Evolutionary conservation across 2,113 vertebrate genomes (phyloP), one percentile per base, ranked within the genome.

Genomic region (Ivindomyrus marchei): DNA sequence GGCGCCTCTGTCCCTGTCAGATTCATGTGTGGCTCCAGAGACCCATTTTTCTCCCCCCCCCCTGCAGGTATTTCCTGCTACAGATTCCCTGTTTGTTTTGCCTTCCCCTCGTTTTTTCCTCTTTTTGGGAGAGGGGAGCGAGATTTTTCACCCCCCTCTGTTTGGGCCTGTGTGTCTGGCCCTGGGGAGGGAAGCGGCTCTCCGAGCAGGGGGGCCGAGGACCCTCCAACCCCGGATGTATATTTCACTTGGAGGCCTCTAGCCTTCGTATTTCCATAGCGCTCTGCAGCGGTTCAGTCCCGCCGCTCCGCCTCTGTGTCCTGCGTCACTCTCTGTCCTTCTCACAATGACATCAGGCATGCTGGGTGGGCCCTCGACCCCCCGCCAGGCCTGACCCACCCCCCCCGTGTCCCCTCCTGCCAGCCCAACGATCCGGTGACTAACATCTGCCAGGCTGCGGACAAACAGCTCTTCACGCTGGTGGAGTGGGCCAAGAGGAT

Each of bases 401-500:
- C 27, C 45, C 31, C 49, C 47, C 45, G 56, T 70, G 74, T 89
- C 50, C 87, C 85, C 62, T 46, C 17, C 74, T 91, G 84, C 84
- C 95, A 98, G 97, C 97, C 97, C 74, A 98, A 98, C 52, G 97
- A 98, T 93, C 97, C 97, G 0, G 97, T 98, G 94, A 98, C 97
- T 80, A 98, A 98, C 93, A 98, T 98, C 94, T 98, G 97, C 93
- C 97, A 98, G 93, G 97, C 97, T 1, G 97, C 97, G 3, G 97
- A 98, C 94, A 98, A 98, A 89, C 97, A 98, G 93, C 97, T 98
- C 19, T 98, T 98, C 91, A 98, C 97, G 0, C 95, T 98, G 90
- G 97, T 98, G 88, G 97, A 98, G 93, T 98, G 97, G 97, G 97
- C 97, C 50, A 98, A 98, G 94, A 96, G 97, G 94, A 97, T 98